phyloP scores from a whole-genome alignment of 2,888 invertebrate genomes.

The Cryptophagus acutangulus region DNA sequence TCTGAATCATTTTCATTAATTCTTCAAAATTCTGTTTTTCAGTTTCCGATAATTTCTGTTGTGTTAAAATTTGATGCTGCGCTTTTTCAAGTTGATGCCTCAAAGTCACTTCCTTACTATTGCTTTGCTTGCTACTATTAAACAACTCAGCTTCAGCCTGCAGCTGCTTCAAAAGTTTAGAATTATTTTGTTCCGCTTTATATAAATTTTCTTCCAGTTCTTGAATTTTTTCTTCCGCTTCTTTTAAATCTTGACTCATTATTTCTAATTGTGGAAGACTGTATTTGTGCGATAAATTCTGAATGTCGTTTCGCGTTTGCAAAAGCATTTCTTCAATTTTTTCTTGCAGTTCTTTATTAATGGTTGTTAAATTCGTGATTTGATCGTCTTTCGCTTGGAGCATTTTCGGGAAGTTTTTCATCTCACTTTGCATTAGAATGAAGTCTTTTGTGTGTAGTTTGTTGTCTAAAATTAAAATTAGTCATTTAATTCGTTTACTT shows the following conservation, averaged over 20 bases:
- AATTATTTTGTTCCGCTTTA: slow-evolving; percentile 1
- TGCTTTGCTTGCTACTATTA: background rate
- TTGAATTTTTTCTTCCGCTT: slow-evolving; percentile 30
- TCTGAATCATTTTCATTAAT: slow-evolving; percentile 22
- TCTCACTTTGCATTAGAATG: slow-evolving; percentile 34
- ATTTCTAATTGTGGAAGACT: slow-evolving; percentile 36
- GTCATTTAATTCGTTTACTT: background rate
- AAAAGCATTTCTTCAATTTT: slow-evolving; percentile 38
- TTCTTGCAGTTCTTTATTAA: slow-evolving; percentile 34
- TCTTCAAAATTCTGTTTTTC: slow-evolving; percentile 26
- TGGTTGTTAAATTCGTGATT: slow-evolving; percentile 30
- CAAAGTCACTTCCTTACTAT: too few species aligned
- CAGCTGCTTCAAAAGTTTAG: too few species aligned
- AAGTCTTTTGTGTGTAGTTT: slow-evolving; percentile 27
- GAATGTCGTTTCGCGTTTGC: slow-evolving; percentile 36
- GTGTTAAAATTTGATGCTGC: slow-evolving; percentile 3
- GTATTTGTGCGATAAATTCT: slow-evolving; percentile 36
- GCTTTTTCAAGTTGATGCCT: slow-evolving; percentile 11
- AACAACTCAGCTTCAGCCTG: too few species aligned
- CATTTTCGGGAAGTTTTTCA: slow-evolving; percentile 30
- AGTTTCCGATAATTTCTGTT: slow-evolving; percentile 17
- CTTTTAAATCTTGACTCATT: slow-evolving; percentile 36
- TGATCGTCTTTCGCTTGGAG: slow-evolving; percentile 35
- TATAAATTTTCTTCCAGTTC: slow-evolving; percentile 27
- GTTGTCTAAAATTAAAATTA: slow-evolving; percentile 28